Conservation (phyloP, 2,888 invertebrate genomes). For the Thera britannica region DNA sequence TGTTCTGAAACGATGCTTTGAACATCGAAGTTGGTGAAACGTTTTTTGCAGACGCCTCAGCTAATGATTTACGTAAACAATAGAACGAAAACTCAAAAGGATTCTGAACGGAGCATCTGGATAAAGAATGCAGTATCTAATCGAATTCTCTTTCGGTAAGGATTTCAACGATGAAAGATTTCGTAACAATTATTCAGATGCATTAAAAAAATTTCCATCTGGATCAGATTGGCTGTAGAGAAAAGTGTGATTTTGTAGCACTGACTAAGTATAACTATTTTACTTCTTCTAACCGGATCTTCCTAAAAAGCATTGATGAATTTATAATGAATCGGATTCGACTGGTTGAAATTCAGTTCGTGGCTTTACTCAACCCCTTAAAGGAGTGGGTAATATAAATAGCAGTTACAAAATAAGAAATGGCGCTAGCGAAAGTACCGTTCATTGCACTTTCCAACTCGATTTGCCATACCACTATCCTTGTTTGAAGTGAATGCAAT, state of each 20-base stretch:
- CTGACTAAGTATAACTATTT: background rate
- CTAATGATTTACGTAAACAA: constrained; percentile 49
- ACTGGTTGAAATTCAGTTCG: constrained; percentile 21
- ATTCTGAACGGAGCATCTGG: constrained; percentile 58
- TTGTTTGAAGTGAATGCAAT: constrained; percentile 34
- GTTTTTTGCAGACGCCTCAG: constrained; percentile 41
- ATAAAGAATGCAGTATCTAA: constrained; percentile 54
- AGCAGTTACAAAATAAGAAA: constrained; percentile 35
- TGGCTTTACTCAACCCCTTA: constrained; percentile 30
- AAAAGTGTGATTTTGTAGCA: background rate
- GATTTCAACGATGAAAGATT: constrained; percentile 15
- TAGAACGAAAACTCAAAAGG: constrained; percentile 46
- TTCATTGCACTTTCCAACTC: constrained; percentile 40
- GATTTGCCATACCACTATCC: constrained; percentile 36
- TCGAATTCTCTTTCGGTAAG: constrained; percentile 44
- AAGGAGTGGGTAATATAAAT: constrained; percentile 36
- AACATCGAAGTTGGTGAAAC: constrained; percentile 38
- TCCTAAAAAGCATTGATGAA: background rate
- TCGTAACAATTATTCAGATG: constrained; percentile 1
- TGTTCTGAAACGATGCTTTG: constrained; percentile 39
- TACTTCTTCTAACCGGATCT: background rate
- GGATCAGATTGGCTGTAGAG: background rate
- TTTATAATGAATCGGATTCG: constrained; percentile 14
- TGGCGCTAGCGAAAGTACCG: constrained; percentile 42
- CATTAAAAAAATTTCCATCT: too few species aligned